phyloP scores from a whole-genome alignment of 2,113 vertebrate species.

The Cochlearius cochlearius region DNA sequence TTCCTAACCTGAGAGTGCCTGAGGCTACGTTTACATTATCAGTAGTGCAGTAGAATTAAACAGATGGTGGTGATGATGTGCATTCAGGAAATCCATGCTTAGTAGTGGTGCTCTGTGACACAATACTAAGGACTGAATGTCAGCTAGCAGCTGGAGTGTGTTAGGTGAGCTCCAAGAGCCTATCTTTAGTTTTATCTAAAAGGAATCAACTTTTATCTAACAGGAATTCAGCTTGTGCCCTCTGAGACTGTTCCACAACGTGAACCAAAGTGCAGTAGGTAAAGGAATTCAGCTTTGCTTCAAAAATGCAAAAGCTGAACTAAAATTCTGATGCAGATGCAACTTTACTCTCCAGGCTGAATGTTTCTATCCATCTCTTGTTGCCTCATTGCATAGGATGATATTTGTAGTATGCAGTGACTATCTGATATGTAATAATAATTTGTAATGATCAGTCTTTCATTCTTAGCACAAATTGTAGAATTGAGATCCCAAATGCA shows the following conservation, averaged over 20 bases:
- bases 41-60: neutral
- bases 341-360: neutral
- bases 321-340: neutral
- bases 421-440: neutral
- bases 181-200: neutral
- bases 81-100: neutral
- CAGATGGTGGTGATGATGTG: neutral
- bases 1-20: neutral
- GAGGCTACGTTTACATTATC: neutral
- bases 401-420: neutral
- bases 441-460: neutral
- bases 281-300: neutral
- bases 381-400: neutral
- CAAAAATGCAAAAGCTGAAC: neutral
- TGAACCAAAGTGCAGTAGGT: neutral
- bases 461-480: neutral
- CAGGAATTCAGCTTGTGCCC: neutral
- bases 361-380: neutral
- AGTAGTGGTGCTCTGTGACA: neutral
- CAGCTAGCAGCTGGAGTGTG: neutral
- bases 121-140: neutral
- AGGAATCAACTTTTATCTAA: neutral
- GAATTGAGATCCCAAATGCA: neutral
- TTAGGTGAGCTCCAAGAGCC: neutral
- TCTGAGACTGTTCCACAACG: neutral